Percentiles rank a stretch among this genome's conserved stretches.
Conservation (phyloP, 2,797 vertebrate species). For the Gouania willdenowi region DNA sequence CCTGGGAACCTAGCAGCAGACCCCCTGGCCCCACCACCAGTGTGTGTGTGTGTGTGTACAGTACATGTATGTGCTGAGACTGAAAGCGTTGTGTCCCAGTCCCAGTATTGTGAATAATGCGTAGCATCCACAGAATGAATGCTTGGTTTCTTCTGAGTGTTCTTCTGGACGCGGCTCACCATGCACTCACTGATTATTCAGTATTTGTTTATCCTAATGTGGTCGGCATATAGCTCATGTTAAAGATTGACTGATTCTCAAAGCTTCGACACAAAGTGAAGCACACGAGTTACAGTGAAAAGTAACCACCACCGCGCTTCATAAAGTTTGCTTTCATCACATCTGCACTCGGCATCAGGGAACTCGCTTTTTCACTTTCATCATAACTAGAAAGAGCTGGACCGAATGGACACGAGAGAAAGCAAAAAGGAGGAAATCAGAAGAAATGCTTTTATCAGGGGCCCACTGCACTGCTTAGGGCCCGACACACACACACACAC, state of each 20-base stretch:
- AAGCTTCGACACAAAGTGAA: slow-evolving; percentile 16
- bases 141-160: slow-evolving; percentile 25
- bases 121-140: slow-evolving; percentile 30
- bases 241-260: slow-evolving; percentile 35
- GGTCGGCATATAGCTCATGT: slow-evolving; percentile 14
- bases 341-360: slow-evolving; percentile 63
- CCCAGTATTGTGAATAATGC: slow-evolving; percentile 47
- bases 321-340: slow-evolving; percentile 42
- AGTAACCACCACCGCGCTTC: slow-evolving; percentile 21
- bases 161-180: slow-evolving; percentile 15
- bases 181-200: slow-evolving; percentile 20
- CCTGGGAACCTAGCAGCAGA: slow-evolving; percentile 77
- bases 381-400: slow-evolving; percentile 60
- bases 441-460: slow-evolving; percentile 69
- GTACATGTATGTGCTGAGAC: slow-evolving; percentile 29
- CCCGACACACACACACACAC: slow-evolving; percentile 24
- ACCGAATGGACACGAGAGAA: slow-evolving; percentile 57
- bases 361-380: slow-evolving; percentile 64
- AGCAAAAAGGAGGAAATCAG: slow-evolving; percentile 53
- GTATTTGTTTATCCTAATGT: slow-evolving; percentile 31
- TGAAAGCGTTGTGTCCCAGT: slow-evolving; percentile 51
- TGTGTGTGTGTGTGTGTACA: slow-evolving; percentile 19
- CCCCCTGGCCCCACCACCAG: slow-evolving; percentile 58
- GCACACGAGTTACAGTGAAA: slow-evolving; percentile 5
- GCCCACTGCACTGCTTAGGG: slow-evolving; percentile 49